Percentiles rank a stretch among this genome's conserved stretches.
phyloP scores from a whole-genome alignment of 2,797 vertebrate genomes.

The Cyprinella venusta region DNA sequence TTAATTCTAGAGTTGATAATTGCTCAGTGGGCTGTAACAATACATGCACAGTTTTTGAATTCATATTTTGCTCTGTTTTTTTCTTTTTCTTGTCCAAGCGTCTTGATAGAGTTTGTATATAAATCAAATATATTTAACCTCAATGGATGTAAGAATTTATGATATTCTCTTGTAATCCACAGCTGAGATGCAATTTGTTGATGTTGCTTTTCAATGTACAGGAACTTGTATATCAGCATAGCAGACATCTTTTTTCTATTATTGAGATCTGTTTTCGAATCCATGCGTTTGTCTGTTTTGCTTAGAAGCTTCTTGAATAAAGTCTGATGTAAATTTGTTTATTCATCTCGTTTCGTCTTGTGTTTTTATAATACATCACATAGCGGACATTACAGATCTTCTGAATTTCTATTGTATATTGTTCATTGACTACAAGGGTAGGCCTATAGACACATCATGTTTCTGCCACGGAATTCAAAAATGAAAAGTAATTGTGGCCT shows the following conservation, averaged over 20 bases:
- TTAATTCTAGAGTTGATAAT: not conserved
- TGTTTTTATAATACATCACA: not conserved
- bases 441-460: not conserved
- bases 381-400: not conserved
- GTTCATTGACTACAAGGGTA: not conserved
- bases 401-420: not conserved
- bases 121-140: not conserved
- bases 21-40: not conserved
- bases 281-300: not conserved
- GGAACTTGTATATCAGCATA: not conserved
- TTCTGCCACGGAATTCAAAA: not conserved
- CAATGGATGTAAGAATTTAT: not conserved
- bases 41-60: not conserved
- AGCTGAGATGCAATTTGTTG: not conserved
- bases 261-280: not conserved
- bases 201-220: not conserved
- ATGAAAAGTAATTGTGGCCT: not conserved
- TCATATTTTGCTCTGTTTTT: not conserved
- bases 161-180: not conserved
- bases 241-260: not conserved
- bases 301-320: not conserved
- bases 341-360: not conserved
- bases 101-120: not conserved
- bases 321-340: not conserved
- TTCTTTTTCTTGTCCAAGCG: too few relatives aligned